These are phyloP conservation scores for Idaea aversata DNA, from an alignment of 2,888 invertebrate species.

Conservation along the genomic window DNA sequence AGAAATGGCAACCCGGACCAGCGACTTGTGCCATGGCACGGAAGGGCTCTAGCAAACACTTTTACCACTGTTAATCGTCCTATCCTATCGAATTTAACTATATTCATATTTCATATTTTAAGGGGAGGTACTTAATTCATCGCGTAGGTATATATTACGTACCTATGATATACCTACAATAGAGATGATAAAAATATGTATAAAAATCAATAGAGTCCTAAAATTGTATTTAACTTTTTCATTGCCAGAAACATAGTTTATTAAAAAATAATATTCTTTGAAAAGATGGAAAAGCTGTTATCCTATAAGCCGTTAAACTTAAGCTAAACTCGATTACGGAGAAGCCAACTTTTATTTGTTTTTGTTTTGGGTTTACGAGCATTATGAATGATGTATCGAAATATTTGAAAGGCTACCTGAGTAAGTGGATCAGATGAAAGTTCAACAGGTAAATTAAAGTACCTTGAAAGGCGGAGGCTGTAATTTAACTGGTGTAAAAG, in stretches of 20 bases:
- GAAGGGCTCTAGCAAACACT: too few relatives aligned
- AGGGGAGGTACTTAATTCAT: too few relatives aligned
- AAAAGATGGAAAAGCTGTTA: not conserved
- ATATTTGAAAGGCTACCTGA: not conserved
- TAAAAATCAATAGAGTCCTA: too few relatives aligned
- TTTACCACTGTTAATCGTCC: too few relatives aligned
- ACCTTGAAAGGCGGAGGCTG: not conserved
- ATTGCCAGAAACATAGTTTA: not conserved
- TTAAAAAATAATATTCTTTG: not conserved
- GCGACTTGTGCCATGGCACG: too few relatives aligned
- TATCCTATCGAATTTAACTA: too few relatives aligned
- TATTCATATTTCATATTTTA: too few relatives aligned
- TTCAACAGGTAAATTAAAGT: not conserved
- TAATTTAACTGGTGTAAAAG: too few relatives aligned
- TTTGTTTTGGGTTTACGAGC: not conserved
- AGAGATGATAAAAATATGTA: too few relatives aligned
- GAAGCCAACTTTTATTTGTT: not conserved
- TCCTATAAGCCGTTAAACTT: not conserved
- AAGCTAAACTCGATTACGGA: conserved; percentile 1
- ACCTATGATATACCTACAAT: too few relatives aligned
- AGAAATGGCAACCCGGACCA: too few relatives aligned
- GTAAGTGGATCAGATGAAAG: not conserved
- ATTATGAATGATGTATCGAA: not conserved
- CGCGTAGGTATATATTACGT: too few relatives aligned
- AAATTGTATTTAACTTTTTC: not conserved